Evolutionary conservation across 2,888 invertebrate species (phyloP).

Genomic region (Dynastes hyllus): DNA sequence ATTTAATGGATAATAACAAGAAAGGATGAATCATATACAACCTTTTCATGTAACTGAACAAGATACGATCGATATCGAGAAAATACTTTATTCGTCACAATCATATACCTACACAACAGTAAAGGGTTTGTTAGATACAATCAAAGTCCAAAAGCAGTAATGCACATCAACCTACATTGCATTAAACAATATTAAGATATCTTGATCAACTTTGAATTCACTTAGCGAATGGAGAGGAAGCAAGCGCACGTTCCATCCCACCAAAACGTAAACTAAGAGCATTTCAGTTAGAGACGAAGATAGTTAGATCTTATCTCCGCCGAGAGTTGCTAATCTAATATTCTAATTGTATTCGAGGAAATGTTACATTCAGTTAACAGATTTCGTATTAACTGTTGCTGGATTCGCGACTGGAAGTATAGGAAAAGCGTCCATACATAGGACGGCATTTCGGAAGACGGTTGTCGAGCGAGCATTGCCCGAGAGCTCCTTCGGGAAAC

Average conservation of each 20-base stretch:
- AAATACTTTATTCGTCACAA: too few relatives aligned
- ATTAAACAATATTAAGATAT: conserved; percentile 68
- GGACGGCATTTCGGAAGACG: conserved; percentile 47
- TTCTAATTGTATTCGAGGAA: conserved; percentile 72
- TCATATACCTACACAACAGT: conserved; percentile 8
- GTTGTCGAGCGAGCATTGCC: conserved; percentile 49
- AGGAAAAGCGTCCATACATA: conserved; percentile 52
- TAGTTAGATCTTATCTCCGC: conserved; percentile 64
- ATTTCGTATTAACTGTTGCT: conserved; percentile 70
- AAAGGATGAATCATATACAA: background rate
- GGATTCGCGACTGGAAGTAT: conserved; percentile 50
- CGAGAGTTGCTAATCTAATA: conserved; percentile 70
- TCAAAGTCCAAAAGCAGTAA: conserved; percentile 54
- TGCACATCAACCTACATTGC: conserved; percentile 56
- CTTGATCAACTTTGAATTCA: conserved; percentile 68
- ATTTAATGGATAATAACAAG: background rate
- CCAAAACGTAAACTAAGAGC: conserved; percentile 61
- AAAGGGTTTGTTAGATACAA: conserved; percentile 49
- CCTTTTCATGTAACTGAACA: conserved; percentile 10
- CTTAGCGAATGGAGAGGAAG: conserved; percentile 61
- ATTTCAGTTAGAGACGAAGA: conserved; percentile 56
- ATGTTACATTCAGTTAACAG: conserved; percentile 72
- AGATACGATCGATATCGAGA: background rate
- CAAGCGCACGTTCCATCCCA: conserved; percentile 47
- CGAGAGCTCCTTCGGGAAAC: conserved; percentile 71